A percentile compares a stretch with the other conserved stretches of the same genome.
These are phyloP conservation scores for Protobothrops mucrosquamatus DNA, from an alignment of 2,113 vertebrate genomes.

Conservation along the genomic window DNA sequence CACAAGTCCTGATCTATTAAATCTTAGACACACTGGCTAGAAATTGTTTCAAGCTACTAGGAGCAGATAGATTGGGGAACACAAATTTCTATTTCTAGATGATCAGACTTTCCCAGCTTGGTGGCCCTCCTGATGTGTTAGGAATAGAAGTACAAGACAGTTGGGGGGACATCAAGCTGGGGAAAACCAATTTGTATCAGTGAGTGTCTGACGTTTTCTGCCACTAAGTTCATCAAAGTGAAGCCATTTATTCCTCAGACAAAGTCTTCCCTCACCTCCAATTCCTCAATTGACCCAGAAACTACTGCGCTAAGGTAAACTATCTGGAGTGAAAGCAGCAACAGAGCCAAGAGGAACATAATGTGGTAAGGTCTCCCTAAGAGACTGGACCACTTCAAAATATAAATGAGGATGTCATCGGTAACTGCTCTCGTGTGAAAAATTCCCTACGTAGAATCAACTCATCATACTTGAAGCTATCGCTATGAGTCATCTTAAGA, in stretches of 20 bases:
- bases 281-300: not conserved
- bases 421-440: not conserved
- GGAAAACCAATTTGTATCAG: not conserved
- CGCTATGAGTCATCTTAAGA: not conserved
- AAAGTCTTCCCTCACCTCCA: not conserved
- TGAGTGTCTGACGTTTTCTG: not conserved
- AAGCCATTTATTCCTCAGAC: not conserved
- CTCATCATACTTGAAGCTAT: not conserved
- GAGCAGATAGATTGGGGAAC: not conserved
- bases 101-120: not conserved
- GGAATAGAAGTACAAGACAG: not conserved
- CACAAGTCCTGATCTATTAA: not conserved
- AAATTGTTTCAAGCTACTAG: not conserved
- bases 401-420: not conserved
- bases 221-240: not conserved
- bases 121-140: not conserved
- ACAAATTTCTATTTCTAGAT: not conserved
- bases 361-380: not conserved
- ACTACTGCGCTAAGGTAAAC: not conserved
- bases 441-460: not conserved
- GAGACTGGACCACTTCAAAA: not conserved
- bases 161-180: not conserved
- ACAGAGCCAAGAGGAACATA: not conserved
- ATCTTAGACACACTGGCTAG: not conserved
- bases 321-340: not conserved